These are phyloP conservation scores for Mactromeris polynyma DNA, from an alignment of 2,888 invertebrate species.

Conservation along the genomic window DNA sequence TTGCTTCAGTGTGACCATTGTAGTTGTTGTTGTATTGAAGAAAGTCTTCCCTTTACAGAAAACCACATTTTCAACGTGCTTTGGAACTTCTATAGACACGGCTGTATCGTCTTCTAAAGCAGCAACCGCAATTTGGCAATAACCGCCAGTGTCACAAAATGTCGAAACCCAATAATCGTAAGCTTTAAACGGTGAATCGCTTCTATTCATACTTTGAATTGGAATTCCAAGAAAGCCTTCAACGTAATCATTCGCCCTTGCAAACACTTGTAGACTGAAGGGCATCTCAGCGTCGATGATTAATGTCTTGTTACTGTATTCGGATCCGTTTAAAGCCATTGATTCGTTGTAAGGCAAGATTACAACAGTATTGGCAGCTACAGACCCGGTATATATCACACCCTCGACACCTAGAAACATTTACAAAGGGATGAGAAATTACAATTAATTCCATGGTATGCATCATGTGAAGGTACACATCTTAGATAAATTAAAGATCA, in stretches of 20 bases:
- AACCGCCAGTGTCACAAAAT: slow-evolving; percentile 59
- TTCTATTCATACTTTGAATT: slow-evolving; percentile 19
- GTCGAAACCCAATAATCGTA: slow-evolving; percentile 52
- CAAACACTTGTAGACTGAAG: slow-evolving; percentile 53
- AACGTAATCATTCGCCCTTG: slow-evolving; percentile 1
- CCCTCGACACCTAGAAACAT: neutral
- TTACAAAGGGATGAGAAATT: neutral
- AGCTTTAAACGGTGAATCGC: neutral
- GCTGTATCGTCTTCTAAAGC: slow-evolving; percentile 37
- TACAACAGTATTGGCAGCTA: neutral
- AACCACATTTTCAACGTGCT: slow-evolving; percentile 22
- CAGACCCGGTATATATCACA: neutral
- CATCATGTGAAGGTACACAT: no score
- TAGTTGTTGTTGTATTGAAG: slow-evolving; percentile 30
- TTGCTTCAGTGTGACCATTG: slow-evolving; percentile 18
- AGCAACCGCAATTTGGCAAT: slow-evolving; percentile 57
- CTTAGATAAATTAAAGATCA: no score
- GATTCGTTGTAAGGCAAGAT: neutral
- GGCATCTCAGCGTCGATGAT: slow-evolving; percentile 18
- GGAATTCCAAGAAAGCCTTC: slow-evolving; percentile 61
- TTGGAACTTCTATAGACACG: slow-evolving; percentile 39
- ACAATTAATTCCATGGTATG: no score
- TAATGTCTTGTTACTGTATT: slow-evolving; percentile 52
- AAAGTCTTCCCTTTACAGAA: slow-evolving; percentile 25
- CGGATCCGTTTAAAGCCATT: slow-evolving; percentile 47